Evolutionary conservation across 2,797 vertebrate species (phyloP).

Genomic region (Sebastes reedi): DNA sequence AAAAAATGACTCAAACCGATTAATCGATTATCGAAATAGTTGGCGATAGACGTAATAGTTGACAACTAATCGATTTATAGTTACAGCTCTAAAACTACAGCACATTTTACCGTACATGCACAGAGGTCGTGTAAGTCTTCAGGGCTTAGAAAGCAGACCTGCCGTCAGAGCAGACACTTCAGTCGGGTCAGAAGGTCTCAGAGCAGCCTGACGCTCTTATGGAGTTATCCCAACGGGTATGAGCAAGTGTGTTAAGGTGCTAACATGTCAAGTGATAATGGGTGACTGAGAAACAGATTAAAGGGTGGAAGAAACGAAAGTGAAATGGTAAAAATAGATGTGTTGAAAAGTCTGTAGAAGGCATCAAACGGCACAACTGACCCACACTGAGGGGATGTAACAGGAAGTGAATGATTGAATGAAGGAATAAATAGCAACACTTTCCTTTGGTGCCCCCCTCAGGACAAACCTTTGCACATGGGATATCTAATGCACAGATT

Average conservation of each 20-base stretch:
- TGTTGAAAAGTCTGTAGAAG: not conserved
- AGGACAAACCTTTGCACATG: not conserved
- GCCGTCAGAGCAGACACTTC: not conserved
- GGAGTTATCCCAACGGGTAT: not conserved
- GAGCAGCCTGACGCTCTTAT: not conserved
- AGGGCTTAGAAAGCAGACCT: not conserved
- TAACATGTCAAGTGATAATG: slow-evolving; percentile 38
- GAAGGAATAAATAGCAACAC: not conserved
- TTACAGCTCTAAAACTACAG: too few relatives aligned
- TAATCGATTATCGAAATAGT: too few relatives aligned
- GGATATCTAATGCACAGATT: not conserved
- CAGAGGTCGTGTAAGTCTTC: not conserved
- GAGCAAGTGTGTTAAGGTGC: slow-evolving; percentile 3
- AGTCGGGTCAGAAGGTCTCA: not conserved
- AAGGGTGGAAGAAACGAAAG: slow-evolving; percentile 12
- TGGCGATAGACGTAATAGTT: too few relatives aligned
- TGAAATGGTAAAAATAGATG: slow-evolving; percentile 43
- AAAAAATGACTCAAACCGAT: too few relatives aligned
- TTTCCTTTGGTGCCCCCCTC: not conserved
- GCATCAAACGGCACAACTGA: not conserved
- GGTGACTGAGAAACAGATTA: slow-evolving; percentile 26
- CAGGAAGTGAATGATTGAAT: not conserved
- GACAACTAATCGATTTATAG: too few relatives aligned
- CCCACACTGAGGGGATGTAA: not conserved
- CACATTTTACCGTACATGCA: not conserved